Percentiles rank a stretch among this genome's conserved stretches.
Conservation (phyloP, 37 sponge, comb jelly and placozoan species). For the Mnemiopsis leidyi region DNA sequence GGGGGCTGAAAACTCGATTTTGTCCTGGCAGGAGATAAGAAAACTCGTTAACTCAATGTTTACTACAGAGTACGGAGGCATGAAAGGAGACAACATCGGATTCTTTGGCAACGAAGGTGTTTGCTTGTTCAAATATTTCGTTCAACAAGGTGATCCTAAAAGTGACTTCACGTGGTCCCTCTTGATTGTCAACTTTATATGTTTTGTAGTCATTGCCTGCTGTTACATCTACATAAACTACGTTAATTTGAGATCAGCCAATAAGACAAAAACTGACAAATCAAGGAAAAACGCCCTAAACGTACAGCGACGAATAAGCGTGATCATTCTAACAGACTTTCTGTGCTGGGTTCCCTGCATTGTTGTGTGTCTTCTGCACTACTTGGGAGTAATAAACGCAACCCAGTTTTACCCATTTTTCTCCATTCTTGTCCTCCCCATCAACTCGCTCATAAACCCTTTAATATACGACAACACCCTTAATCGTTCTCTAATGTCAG, state of each 20-base stretch:
- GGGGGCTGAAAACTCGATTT: not conserved
- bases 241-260: not conserved
- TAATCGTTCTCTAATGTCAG: not conserved
- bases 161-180: not conserved
- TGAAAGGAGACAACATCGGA: not conserved
- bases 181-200: not conserved
- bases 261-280: not conserved
- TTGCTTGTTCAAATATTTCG: slow-evolving; percentile 48
- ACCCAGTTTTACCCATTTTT: not conserved
- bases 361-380: slow-evolving; percentile 13
- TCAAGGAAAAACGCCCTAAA: not conserved
- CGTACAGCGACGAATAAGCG: not conserved
- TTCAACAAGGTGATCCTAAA: not conserved
- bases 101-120: slow-evolving; percentile 56
- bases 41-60: slow-evolving; percentile 9
- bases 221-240: not conserved
- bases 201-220: not conserved
- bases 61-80: not conserved
- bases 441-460: slow-evolving; percentile 28
- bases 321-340: slow-evolving; percentile 41
- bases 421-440: slow-evolving; percentile 25
- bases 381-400: not conserved
- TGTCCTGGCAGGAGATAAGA: not conserved
- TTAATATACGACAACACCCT: slow-evolving; percentile 2
- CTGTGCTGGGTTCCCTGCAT: slow-evolving; percentile 49